phyloP scores from a whole-genome alignment of 2,113 vertebrate genomes.

The Saguinus midas region DNA sequence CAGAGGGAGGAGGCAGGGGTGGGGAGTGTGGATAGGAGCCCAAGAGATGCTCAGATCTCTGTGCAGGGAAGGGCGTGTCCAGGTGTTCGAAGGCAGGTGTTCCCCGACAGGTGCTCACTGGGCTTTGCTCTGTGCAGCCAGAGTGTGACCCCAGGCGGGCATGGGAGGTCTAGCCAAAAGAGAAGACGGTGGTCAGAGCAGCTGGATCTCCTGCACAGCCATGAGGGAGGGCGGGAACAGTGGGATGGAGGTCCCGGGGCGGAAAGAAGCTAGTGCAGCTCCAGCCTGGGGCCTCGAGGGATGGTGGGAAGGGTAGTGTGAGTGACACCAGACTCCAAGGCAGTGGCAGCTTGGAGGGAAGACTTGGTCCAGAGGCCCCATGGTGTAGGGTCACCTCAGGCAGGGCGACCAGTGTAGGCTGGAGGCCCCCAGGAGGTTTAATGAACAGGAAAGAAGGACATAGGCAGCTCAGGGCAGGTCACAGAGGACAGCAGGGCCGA shows the following conservation, averaged over 20 bases:
- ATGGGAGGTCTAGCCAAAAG: fast-evolving
- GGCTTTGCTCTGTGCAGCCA: not conserved
- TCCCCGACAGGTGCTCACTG: fast-evolving
- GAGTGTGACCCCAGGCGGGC: not conserved
- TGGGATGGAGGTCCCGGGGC: not conserved
- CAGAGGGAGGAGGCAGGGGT: not conserved
- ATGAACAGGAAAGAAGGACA: not conserved
- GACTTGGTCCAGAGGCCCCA: fast-evolving
- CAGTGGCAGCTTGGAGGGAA: too few species aligned
- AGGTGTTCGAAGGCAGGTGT: not conserved
- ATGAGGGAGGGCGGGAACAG: not conserved
- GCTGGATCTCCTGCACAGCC: fast-evolving
- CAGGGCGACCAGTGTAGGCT: not conserved
- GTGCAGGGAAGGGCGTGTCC: not conserved
- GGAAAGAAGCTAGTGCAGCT: not conserved
- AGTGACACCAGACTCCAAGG: not conserved
- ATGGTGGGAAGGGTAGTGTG: not conserved
- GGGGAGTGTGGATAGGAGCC: not conserved
- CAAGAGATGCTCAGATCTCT: not conserved
- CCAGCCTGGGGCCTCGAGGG: not conserved
- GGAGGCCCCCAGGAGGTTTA: not conserved
- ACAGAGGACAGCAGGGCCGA: not conserved
- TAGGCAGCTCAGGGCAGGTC: not conserved
- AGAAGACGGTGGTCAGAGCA: too few species aligned
- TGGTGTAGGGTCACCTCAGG: not conserved